A percentile compares a stretch with the other conserved stretches of the same genome.
Evolutionary conservation across 2,113 vertebrate genomes (phyloP).

Genomic region (Redunca redunca): DNA sequence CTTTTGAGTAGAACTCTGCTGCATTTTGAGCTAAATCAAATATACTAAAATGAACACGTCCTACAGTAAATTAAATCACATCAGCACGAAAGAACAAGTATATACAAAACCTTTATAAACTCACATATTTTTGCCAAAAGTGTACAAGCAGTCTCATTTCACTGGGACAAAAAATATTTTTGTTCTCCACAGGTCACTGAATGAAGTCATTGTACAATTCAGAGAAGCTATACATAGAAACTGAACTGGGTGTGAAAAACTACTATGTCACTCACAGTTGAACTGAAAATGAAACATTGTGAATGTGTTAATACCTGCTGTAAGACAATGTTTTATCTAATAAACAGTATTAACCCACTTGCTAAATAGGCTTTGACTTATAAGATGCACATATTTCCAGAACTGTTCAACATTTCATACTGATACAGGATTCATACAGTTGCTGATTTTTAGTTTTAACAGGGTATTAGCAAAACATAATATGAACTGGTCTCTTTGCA

Average conservation of each 20-base stretch:
- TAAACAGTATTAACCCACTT: constrained; percentile 37
- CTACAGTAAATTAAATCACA: neutral
- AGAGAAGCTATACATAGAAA: neutral
- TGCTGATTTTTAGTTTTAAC: constrained; percentile 26
- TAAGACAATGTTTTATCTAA: constrained; percentile 23
- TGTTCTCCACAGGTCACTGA: constrained; percentile 11
- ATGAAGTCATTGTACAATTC: constrained; percentile 30
- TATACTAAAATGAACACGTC: neutral
- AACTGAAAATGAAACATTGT: constrained; percentile 58
- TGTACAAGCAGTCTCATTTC: constrained; percentile 41
- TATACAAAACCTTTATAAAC: constrained; percentile 66
- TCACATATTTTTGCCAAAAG: constrained; percentile 41
- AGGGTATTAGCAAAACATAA: constrained; percentile 39
- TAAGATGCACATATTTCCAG: neutral
- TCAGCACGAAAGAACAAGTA: constrained; percentile 14
- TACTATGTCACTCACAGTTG: constrained; percentile 16
- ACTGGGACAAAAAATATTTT: constrained; percentile 33
- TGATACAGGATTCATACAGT: constrained; percentile 53
- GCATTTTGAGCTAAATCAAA: neutral
- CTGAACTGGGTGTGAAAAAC: neutral
- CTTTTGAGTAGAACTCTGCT: neutral
- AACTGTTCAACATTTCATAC: constrained; percentile 25
- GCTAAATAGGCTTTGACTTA: constrained; percentile 67
- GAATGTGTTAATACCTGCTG: constrained; percentile 43
- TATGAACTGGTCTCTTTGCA: neutral